phyloP scores from a whole-genome alignment of 2,888 invertebrate species.

The Antheraea yamamai region DNA sequence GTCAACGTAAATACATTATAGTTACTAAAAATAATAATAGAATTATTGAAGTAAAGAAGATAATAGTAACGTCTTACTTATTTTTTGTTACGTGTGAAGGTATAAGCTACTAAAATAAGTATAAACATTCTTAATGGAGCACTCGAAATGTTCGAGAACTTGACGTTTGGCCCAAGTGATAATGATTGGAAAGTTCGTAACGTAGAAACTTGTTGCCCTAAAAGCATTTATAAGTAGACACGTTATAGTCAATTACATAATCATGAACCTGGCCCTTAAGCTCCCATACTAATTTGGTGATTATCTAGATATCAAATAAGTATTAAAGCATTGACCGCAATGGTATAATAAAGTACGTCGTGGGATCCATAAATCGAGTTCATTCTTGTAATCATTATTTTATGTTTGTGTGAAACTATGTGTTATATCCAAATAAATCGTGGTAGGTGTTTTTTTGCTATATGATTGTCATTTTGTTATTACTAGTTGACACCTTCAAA shows the following conservation, averaged over 20 bases:
- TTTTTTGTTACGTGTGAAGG: neutral
- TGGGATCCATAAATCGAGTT: neutral
- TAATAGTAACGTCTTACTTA: neutral
- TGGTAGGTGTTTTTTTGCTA: no score
- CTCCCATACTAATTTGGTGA: neutral
- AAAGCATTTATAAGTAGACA: slow-evolving; percentile 12
- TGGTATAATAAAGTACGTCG: neutral
- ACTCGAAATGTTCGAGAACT: slow-evolving; percentile 7
- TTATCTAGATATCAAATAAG: neutral
- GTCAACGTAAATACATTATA: no score
- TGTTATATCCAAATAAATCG: no score
- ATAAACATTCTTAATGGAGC: neutral
- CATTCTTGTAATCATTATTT: no score
- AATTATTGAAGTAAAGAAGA: no score
- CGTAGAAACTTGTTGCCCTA: slow-evolving; percentile 7
- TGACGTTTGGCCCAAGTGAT: neutral
- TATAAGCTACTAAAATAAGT: neutral
- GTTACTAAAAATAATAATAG: no score
- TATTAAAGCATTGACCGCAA: neutral
- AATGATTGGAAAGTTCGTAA: slow-evolving; percentile 10
- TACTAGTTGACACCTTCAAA: neutral
- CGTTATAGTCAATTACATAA: neutral
- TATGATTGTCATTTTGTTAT: no score
- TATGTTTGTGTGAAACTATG: no score
- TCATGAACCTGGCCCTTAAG: neutral